Base-by-base conservation (phyloP, 2,888 invertebrate species). In the Drosophila dives region DNA sequence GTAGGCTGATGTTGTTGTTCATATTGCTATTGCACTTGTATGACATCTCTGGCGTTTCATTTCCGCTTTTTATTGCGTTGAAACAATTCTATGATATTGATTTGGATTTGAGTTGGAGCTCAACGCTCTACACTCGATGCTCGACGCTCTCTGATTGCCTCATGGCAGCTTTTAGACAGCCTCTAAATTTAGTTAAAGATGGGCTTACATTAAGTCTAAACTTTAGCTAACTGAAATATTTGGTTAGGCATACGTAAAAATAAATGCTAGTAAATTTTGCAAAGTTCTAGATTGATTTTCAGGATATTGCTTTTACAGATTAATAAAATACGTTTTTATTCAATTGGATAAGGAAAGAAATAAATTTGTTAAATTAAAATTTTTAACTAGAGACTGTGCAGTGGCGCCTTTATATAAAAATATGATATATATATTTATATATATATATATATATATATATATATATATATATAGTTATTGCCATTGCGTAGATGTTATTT, bases 41-140 rank as follows among this genome's bases (percentile, higher is more conserved):
- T 72, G 86, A 50, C 69, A 75, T 85, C 85, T 40, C 64, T 73
- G 73, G 59, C 77, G 65, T 79, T 86, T 83, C 81, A 86, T 89
- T 86, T 85, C 72, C 75, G 75, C 42, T 69, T 67, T 76, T 76
- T 75, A 66, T 72, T 56, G 56, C 70, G 50, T 65, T 77, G 66
- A 82, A 85, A 88, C 86, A 86, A 85, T 86, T 77, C 73, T 53
- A 34, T 38, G 64, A 72, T 64, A 77, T 75, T 71, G 67, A 75
- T 76, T 76, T 78, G 48, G 72, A 15, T 69, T 51, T 63, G 40
- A 45, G 38, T 56, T 49, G 17, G 23, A 38, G 10, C 29, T 36
- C n/a, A 12, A 38, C 6, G 42, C n/a, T 11, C 40, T n/a, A 38
- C 38, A 3, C 17, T 38, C 38, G 38, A 40, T 10, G 36, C 42